Conservation (phyloP, 2,888 invertebrate genomes). For the Hyppa rectilinea region DNA sequence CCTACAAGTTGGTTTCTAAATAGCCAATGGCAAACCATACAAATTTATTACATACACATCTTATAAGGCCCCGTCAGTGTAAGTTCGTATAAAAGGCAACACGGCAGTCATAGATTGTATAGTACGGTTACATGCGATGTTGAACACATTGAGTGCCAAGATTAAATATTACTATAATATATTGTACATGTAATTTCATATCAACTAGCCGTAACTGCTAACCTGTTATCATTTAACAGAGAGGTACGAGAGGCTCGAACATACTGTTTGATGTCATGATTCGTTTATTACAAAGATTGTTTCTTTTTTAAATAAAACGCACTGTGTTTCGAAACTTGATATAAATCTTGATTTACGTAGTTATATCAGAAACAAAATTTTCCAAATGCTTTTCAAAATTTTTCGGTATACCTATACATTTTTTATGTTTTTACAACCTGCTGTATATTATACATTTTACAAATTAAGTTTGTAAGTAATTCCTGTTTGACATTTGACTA, state of each 20-base stretch:
- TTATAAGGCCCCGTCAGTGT: slow-evolving; percentile 64
- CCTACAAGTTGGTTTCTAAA: slow-evolving; percentile 24
- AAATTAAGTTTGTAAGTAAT: neutral
- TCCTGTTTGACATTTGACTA: slow-evolving; percentile 6
- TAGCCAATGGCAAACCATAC: slow-evolving; percentile 2
- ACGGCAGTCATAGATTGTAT: slow-evolving; percentile 34
- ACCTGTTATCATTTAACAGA: slow-evolving; percentile 31
- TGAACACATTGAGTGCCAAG: slow-evolving; percentile 42
- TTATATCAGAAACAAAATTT: neutral
- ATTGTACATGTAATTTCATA: slow-evolving; percentile 44
- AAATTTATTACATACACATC: slow-evolving; percentile 36
- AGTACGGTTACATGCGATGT: slow-evolving; percentile 27
- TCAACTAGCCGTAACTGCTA: slow-evolving; percentile 38
- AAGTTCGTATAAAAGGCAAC: slow-evolving; percentile 51
- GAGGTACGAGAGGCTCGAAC: slow-evolving; percentile 42
- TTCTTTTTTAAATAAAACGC: neutral
- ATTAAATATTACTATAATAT: slow-evolving; percentile 19
- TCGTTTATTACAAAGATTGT: neutral
- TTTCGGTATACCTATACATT: neutral
- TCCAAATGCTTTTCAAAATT: neutral
- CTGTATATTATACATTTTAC: neutral
- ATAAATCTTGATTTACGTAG: neutral
- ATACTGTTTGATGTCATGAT: neutral
- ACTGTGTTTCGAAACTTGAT: neutral
- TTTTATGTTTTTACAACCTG: slow-evolving; percentile 9